These are phyloP conservation scores for Poeciliopsis turrubarensis DNA, from an alignment of 2,113 vertebrate species.

Conservation along the genomic window DNA sequence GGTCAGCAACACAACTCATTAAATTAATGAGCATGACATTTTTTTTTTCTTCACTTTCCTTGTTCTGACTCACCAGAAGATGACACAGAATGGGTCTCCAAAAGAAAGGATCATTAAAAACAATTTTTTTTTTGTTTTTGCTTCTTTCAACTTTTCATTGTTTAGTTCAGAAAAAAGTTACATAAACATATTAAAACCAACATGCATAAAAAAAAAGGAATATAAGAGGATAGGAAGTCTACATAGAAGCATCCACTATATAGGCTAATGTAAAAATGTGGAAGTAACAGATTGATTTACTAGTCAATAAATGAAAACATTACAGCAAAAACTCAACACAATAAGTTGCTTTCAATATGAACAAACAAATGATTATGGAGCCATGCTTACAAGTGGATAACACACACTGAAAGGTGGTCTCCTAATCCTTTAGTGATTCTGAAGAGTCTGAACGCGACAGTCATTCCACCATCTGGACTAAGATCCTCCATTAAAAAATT, in stretches of 20 bases:
- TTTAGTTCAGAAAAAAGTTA: not conserved
- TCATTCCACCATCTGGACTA: conserved; percentile 44
- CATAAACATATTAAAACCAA: not conserved
- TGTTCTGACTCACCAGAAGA: conserved; percentile 46
- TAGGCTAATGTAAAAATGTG: not conserved
- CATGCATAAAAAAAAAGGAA: not conserved
- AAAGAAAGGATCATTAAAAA: not conserved
- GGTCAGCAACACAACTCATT: conserved; percentile 57
- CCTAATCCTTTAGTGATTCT: conserved; percentile 23
- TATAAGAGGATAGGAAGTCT: not conserved
- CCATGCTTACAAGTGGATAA: not conserved
- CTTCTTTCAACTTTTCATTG: not conserved
- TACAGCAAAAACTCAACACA: not conserved
- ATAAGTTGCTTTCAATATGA: not conserved
- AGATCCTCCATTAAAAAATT: conserved; percentile 61
- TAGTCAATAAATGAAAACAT: not conserved
- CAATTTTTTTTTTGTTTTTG: not conserved
- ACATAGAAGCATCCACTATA: not conserved
- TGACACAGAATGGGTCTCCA: conserved; percentile 9
- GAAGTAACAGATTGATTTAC: not conserved
- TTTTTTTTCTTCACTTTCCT: conserved; percentile 19
- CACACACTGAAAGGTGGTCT: conserved; percentile 1
- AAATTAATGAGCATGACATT: conserved; percentile 49
- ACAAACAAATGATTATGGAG: not conserved
- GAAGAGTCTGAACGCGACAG: conserved; percentile 33